Base-by-base conservation (phyloP, 2,888 invertebrate species). In the Tinea semifulvella region DNA sequence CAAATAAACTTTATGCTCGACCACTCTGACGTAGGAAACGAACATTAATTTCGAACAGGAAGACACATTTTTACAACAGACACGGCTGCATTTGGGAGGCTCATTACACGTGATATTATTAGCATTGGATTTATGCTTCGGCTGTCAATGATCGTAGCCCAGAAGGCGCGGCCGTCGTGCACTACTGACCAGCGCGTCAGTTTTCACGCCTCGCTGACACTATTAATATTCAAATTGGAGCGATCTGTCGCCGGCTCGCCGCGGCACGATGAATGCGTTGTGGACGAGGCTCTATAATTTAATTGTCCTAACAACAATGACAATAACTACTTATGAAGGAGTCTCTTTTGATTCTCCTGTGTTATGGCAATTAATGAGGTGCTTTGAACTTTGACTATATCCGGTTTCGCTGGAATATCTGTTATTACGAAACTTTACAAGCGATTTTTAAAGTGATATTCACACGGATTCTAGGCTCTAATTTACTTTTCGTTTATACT, bases 151-250 rank as follows among this genome's bases (percentile, higher is more conserved):
- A 65, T 36, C 36, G 31, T 7, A 14, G 13, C 56, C 56, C 54
- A 65, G 65, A 68, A 71, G 76, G 72, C 61, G 72, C 72, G 71
- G 72, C 61, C 58, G 69, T 60, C 54, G 56, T 70, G 77, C 69
- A 61, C 55, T 62, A 65, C 26, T 55, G 65, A 51, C 19, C 22
- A 11, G 11, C 13, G 43, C 43, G 70, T 68, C 72, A 68, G 65
- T 76, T 77, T 76, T 76, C 73, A 77, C 76, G 77, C 70, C 60
- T 55, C 61, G 68, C 61, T 71, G 74, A 61, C 47, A 66, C 72
- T 72, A 76, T 77, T 76, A 79, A 77, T 76, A 76, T 76, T 77
- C 67, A 77, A 79, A 77, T 76, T 75, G 74, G 69, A 62, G 72
- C 73, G 75, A 77, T 79, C 72, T 26, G 77, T 77, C 75, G 73